phyloP scores from a whole-genome alignment of 1,140 invertebrate species.

The Drosophila carrolli region DNA sequence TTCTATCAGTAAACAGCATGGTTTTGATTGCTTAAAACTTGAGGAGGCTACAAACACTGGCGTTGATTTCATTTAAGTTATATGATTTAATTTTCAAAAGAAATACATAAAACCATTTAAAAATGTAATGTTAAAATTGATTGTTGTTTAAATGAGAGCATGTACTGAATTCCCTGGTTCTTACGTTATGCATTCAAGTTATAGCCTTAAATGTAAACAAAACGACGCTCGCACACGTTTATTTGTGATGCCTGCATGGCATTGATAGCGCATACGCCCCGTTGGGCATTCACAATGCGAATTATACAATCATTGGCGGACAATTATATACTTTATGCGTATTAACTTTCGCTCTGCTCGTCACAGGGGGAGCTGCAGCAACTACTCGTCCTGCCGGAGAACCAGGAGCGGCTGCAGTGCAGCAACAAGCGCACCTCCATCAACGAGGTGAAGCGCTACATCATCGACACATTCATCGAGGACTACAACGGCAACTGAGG shows the following conservation, averaged over 20 bases:
- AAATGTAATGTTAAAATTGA: not conserved
- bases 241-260: slow-evolving; percentile 17
- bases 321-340: slow-evolving; percentile 43
- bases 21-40: too few species aligned
- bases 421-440: slow-evolving; percentile 79
- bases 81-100: too few species aligned
- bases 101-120: too few species aligned
- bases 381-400: slow-evolving; percentile 74
- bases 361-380: slow-evolving; percentile 80
- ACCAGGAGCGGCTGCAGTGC: slow-evolving; percentile 80
- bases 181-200: slow-evolving; percentile 30
- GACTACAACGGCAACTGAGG: slow-evolving; percentile 75
- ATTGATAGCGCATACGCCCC: slow-evolving; percentile 59
- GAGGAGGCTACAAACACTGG: too few species aligned
- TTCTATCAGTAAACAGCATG: too few species aligned
- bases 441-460: slow-evolving; percentile 83
- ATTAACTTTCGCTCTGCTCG: slow-evolving; percentile 34
- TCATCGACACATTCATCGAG: slow-evolving; percentile 84
- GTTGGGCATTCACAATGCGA: slow-evolving; percentile 19
- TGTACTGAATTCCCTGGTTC: not conserved
- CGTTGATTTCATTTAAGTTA: too few species aligned
- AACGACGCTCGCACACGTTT: not conserved
- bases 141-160: not conserved
- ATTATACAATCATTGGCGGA: slow-evolving; percentile 51
- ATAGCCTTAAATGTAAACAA: slow-evolving; percentile 36